Percentiles rank a stretch among this genome's conserved stretches.
These are phyloP conservation scores for Gadus chalcogrammus DNA, from an alignment of 2,113 vertebrate species.

Conservation along the genomic window DNA sequence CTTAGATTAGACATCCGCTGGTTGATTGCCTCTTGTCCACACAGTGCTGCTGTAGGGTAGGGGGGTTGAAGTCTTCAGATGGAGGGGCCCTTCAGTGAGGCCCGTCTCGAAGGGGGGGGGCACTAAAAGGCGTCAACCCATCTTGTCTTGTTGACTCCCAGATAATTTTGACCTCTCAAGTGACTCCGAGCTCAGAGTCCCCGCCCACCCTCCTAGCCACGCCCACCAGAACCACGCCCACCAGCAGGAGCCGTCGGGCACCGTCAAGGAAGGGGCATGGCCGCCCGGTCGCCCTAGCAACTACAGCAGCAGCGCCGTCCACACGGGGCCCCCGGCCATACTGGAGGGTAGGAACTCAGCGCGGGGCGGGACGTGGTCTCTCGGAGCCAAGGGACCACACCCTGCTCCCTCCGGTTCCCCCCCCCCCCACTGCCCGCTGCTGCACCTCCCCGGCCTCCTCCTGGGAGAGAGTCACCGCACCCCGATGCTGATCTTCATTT, in stretches of 20 bases:
- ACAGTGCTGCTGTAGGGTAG: too few species aligned
- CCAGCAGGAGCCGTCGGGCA: conserved; percentile 68
- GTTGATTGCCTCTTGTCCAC: too few species aligned
- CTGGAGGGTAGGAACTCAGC: conserved; percentile 97
- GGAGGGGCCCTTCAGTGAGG: conserved; percentile 17
- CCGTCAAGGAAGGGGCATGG: conserved; percentile 83
- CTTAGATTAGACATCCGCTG: background rate
- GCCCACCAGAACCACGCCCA: conserved; percentile 71
- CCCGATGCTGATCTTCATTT: conserved; percentile 19
- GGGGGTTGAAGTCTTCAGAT: too few species aligned
- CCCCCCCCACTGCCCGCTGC: conserved; percentile 44
- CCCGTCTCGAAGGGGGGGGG: conserved; percentile 23
- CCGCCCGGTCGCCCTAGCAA: conserved; percentile 74
- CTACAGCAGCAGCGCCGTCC: conserved; percentile 59
- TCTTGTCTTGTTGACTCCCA: conserved; percentile 96
- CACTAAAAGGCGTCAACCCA: conserved; percentile 76
- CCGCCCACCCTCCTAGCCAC: conserved; percentile 86
- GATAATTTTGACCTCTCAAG: conserved; percentile 99
- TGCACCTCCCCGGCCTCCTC: conserved; percentile 48
- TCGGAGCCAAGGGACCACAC: conserved; percentile 74
- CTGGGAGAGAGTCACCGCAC: conserved; percentile 47
- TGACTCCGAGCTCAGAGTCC: conserved; percentile 89
- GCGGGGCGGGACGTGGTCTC: conserved; percentile 69
- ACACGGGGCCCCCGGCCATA: conserved; percentile 81
- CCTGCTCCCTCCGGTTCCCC: conserved; percentile 61